Conservation (phyloP, 30 jellyfish, hydroid and myxozoan genomes). For the Aurelia sp. region DNA sequence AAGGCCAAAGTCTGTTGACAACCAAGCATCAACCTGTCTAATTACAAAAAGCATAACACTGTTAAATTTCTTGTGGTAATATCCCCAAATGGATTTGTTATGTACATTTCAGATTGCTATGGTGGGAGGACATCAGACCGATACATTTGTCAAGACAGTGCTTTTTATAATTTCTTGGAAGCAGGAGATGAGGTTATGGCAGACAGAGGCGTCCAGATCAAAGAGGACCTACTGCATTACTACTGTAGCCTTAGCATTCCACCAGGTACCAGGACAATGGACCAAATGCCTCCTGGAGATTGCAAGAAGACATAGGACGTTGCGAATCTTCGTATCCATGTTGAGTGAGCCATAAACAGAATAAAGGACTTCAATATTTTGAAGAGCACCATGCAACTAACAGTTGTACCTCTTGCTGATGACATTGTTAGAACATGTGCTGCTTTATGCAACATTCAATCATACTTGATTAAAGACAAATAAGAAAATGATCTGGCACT, state of each 20-base stretch:
- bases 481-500: too few relatives aligned
- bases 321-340: slow-evolving; percentile 11
- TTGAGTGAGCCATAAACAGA: slow-evolving; percentile 77
- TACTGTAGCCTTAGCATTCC: slow-evolving; percentile 61
- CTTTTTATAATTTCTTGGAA: slow-evolving; percentile 53
- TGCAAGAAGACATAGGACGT: slow-evolving; percentile 53
- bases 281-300: slow-evolving; percentile 66
- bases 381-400: slow-evolving; percentile 10
- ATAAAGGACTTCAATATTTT: slow-evolving; percentile 50
- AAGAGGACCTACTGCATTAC: slow-evolving; percentile 50
- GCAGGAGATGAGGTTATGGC: slow-evolving; percentile 76
- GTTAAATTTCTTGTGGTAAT: slow-evolving; percentile 25
- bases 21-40: too few relatives aligned
- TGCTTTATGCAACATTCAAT: slow-evolving; percentile 50
- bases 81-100: slow-evolving; percentile 55
- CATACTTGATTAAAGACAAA: slow-evolving; percentile 18
- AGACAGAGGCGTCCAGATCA: slow-evolving; percentile 72
- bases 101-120: slow-evolving; percentile 47
- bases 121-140: slow-evolving; percentile 76
- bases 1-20: too few relatives aligned
- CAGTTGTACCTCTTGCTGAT: slow-evolving; percentile 45
- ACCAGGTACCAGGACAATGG: slow-evolving; percentile 68
- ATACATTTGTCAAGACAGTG: slow-evolving; percentile 56
- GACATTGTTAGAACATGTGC: slow-evolving; percentile 40
- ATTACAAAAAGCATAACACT: too few relatives aligned